phyloP scores from a whole-genome alignment of 2,888 invertebrate genomes.

The Trissolcus japonicus region DNA sequence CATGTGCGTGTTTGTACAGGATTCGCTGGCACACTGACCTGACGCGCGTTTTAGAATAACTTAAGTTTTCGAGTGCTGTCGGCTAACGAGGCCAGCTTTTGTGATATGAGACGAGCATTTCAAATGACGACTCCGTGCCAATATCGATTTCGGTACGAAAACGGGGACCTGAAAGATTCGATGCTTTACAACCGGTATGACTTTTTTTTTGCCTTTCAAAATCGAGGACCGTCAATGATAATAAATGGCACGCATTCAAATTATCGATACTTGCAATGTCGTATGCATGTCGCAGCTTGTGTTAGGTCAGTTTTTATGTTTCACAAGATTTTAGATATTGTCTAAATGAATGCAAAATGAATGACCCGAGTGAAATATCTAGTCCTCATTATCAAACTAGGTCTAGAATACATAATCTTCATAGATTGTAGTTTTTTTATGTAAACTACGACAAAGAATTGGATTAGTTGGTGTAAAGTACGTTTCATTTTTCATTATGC shows the following conservation, averaged over 20 bases:
- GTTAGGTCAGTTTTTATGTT: constrained; percentile 9
- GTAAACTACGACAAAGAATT: too few relatives aligned
- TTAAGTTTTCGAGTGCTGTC: constrained; percentile 61
- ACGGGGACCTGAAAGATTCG: constrained; percentile 1
- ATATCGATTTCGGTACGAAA: constrained; percentile 45
- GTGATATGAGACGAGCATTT: constrained; percentile 63
- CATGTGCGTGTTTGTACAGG: constrained; percentile 1
- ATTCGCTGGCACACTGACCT: constrained; percentile 70
- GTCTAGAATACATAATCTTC: too few relatives aligned
- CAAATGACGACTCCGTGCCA: constrained; percentile 47
- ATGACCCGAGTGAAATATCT: background rate
- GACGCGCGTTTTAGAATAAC: constrained; percentile 70
- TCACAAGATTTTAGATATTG: constrained; percentile 6
- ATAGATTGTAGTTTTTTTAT: too few relatives aligned
- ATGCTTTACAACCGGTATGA: too few relatives aligned
- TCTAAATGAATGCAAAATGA: background rate
- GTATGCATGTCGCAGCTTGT: background rate
- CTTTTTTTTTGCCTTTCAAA: too few relatives aligned
- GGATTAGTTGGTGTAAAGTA: too few relatives aligned
- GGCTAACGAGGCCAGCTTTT: constrained; percentile 66
- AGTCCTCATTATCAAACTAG: too few relatives aligned
- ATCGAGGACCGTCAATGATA: too few relatives aligned
- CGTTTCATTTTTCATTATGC: too few relatives aligned
- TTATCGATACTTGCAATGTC: background rate
- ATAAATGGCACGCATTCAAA: background rate